phyloP scores from a whole-genome alignment of 2,113 vertebrate genomes.

The Cricetomys ansorgei region DNA sequence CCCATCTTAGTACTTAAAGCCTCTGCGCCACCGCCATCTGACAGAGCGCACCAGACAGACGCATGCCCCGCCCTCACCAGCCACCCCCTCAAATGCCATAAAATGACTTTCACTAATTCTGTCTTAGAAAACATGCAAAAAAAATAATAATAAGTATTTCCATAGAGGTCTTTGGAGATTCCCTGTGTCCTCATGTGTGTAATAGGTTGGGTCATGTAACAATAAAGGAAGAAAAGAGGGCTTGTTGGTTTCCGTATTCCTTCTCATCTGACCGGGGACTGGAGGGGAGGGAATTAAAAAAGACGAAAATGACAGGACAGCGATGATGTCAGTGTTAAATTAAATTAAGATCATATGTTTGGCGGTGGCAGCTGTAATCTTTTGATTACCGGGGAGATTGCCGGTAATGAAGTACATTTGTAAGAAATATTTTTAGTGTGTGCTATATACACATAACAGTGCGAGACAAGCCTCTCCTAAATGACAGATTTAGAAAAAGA shows the following conservation, averaged over 20 bases:
- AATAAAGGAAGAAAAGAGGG: slow-evolving; percentile 71
- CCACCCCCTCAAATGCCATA: slow-evolving; percentile 72
- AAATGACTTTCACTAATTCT: slow-evolving; percentile 82
- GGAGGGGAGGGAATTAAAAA: slow-evolving; percentile 51
- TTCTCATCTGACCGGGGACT: slow-evolving; percentile 57
- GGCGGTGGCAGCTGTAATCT: slow-evolving; percentile 73
- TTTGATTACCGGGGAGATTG: slow-evolving; percentile 71
- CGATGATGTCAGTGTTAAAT: slow-evolving; percentile 82
- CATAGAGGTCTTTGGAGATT: slow-evolving; percentile 85
- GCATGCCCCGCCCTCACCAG: not conserved
- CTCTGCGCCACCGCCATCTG: not conserved
- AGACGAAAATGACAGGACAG: slow-evolving; percentile 72
- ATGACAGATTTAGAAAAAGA: slow-evolving; percentile 72
- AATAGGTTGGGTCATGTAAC: slow-evolving; percentile 85
- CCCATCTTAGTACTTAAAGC: not conserved
- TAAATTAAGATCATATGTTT: slow-evolving; percentile 83
- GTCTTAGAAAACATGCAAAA: slow-evolving; percentile 85
- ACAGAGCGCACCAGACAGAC: not conserved
- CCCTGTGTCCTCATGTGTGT: slow-evolving; percentile 88
- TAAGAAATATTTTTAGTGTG: slow-evolving; percentile 75
- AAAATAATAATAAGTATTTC: no score
- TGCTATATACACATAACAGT: slow-evolving; percentile 41
- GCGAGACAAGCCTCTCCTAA: slow-evolving; percentile 67
- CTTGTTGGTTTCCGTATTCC: slow-evolving; percentile 81
- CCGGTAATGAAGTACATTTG: slow-evolving; percentile 75